A percentile compares a stretch with the other conserved stretches of the same genome.
Evolutionary conservation across 2,888 invertebrate species (phyloP).

Genomic region (Plutella xylostella): DNA sequence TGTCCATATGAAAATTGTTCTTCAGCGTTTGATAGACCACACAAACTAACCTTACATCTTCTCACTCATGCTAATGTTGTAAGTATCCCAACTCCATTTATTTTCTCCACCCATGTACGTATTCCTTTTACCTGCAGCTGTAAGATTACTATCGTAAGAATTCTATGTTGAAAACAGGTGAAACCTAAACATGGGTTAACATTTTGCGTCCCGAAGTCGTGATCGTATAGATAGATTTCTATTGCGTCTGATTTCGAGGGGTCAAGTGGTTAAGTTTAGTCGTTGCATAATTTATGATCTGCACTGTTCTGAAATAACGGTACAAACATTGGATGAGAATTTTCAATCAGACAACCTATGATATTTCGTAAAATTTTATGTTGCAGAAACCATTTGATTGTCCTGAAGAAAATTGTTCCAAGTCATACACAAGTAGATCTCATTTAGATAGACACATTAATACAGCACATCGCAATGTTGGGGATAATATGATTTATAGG

Average conservation of each 20-base stretch:
- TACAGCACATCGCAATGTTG: conserved; percentile 45
- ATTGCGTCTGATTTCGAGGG: too few relatives aligned
- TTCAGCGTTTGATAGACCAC: conserved; percentile 60
- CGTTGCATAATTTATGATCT: too few relatives aligned
- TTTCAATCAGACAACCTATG: too few relatives aligned
- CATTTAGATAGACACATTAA: conserved; percentile 72
- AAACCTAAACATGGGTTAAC: too few relatives aligned
- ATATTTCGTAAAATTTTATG: neutral
- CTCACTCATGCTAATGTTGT: conserved; percentile 70
- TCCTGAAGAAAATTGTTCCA: conserved; percentile 65
- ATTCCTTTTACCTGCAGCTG: too few relatives aligned
- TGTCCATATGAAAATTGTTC: conserved; percentile 59
- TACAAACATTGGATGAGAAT: too few relatives aligned
- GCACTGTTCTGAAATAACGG: too few relatives aligned
- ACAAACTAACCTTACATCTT: conserved; percentile 66
- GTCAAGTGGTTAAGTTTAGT: too few relatives aligned
- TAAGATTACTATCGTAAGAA: too few relatives aligned
- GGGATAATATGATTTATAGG: conserved; percentile 39
- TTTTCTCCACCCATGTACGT: neutral
- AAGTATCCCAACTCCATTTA: conserved; percentile 25
- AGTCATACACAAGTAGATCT: conserved; percentile 70
- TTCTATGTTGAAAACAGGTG: too few relatives aligned
- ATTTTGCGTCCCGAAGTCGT: too few relatives aligned
- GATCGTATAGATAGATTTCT: too few relatives aligned
- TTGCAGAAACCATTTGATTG: conserved; percentile 72